These are phyloP conservation scores for Nasalis larvatus DNA, from an alignment of 2,113 vertebrate species.

Conservation along the genomic window DNA sequence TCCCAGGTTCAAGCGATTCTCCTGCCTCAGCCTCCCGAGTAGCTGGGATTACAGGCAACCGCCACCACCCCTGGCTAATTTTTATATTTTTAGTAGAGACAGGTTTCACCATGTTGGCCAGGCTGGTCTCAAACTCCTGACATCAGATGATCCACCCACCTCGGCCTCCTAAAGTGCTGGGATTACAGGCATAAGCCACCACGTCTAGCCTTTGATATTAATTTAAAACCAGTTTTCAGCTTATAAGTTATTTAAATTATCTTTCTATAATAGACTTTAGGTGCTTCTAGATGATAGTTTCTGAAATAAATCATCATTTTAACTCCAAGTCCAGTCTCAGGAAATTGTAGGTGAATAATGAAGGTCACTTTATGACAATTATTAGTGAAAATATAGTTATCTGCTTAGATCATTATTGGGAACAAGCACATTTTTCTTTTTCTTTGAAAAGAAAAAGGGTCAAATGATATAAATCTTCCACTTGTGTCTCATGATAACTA, in stretches of 20 bases:
- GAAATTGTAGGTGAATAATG: not conserved
- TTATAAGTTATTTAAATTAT: slow-evolving; percentile 27
- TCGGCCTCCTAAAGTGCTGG: too few species aligned
- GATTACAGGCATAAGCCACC: too few species aligned
- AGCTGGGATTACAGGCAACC: too few species aligned
- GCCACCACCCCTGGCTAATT: too few species aligned
- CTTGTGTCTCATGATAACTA: slow-evolving; percentile 13
- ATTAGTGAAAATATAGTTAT: slow-evolving; percentile 33
- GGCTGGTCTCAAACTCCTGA: too few species aligned
- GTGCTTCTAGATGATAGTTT: not conserved
- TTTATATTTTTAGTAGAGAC: too few species aligned
- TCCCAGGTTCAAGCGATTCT: too few species aligned
- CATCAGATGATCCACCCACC: too few species aligned
- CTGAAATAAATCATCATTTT: slow-evolving; percentile 38
- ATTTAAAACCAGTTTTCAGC: slow-evolving; percentile 18
- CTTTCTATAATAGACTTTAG: not conserved
- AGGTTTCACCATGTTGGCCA: too few species aligned
- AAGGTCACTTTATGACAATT: slow-evolving; percentile 2
- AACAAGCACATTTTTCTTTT: slow-evolving; percentile 20
- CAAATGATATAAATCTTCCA: not conserved
- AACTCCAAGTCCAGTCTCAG: not conserved
- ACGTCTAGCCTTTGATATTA: not conserved
- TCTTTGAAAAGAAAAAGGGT: not conserved
- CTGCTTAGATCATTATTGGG: not conserved
- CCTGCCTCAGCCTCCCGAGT: too few species aligned